Conservation (phyloP, 2,113 vertebrate genomes). For the Tachysurus fulvidraco region DNA sequence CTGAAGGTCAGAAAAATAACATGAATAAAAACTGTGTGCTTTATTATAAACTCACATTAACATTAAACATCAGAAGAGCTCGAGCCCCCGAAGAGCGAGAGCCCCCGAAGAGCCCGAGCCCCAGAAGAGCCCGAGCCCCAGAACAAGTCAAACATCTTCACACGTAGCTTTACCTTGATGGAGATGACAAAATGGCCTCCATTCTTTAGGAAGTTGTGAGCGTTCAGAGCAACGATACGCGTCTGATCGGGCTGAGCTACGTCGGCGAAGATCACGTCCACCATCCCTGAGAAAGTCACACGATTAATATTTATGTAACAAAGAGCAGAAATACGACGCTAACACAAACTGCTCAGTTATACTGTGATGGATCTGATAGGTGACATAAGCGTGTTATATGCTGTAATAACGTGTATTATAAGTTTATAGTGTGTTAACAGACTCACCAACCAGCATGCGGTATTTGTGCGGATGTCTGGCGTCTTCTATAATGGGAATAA, state of each 20-base stretch:
- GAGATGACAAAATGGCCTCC: constrained; percentile 94
- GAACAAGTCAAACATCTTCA: background rate
- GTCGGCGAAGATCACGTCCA: constrained; percentile 93
- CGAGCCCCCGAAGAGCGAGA: background rate
- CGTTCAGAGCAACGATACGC: constrained; percentile 89
- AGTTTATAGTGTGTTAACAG: background rate
- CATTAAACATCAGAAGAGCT: background rate
- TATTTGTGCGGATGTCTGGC: constrained; percentile 93
- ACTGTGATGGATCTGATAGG: too few relatives aligned
- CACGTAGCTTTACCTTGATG: constrained; percentile 81
- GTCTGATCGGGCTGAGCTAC: constrained; percentile 95
- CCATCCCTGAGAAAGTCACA: constrained; percentile 87
- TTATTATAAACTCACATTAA: background rate
- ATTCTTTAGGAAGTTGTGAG: constrained; percentile 90
- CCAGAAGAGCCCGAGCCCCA: background rate
- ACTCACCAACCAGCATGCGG: constrained; percentile 89
- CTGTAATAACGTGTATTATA: background rate
- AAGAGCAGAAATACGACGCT: too few relatives aligned
- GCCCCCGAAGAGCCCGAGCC: background rate
- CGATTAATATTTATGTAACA: too few relatives aligned
- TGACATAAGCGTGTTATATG: background rate
- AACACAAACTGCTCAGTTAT: too few relatives aligned
- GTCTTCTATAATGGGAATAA: constrained; percentile 92
- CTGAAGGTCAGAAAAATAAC: constrained; percentile 57
- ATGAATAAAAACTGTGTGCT: background rate